These are phyloP conservation scores for Aphelinus atriplicis DNA, from an alignment of 1,140 invertebrate genomes.

Conservation along the genomic window DNA sequence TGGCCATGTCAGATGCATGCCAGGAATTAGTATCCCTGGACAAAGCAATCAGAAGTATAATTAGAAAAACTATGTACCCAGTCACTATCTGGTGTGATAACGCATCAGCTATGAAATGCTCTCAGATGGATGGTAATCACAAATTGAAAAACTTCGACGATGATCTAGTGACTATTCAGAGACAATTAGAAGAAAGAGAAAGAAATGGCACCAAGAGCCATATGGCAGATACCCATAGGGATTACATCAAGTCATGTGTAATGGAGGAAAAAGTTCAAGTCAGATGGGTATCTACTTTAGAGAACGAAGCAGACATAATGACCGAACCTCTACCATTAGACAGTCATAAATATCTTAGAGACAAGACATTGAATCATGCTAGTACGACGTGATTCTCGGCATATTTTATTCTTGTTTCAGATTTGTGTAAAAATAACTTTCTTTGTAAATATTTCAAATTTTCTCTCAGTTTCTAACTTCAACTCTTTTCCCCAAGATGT, in stretches of 20 bases:
- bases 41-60: constrained; percentile 19
- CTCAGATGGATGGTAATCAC: constrained; percentile 22
- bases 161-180: neutral
- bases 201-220: neutral
- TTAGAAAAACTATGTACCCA: constrained; percentile 9
- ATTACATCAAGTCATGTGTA: constrained; percentile 14
- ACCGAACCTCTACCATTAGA: constrained; percentile 10
- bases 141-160: constrained; percentile 30
- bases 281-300: neutral
- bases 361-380: too few relatives aligned
- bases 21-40: neutral
- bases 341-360: neutral
- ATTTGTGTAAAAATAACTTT: too few relatives aligned
- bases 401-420: too few relatives aligned
- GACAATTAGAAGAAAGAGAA: constrained; percentile 8
- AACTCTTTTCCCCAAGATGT: too few relatives aligned
- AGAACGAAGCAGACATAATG: too few relatives aligned
- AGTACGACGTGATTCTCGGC: too few relatives aligned
- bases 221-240: constrained; percentile 1
- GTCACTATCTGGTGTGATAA: constrained; percentile 24
- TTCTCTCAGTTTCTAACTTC: too few relatives aligned
- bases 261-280: neutral
- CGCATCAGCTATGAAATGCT: constrained; percentile 8
- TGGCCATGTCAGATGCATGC: neutral
- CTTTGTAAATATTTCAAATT: too few relatives aligned